Evolutionary conservation across 2,888 invertebrate species (phyloP).

Genomic region (Bibio marci): DNA sequence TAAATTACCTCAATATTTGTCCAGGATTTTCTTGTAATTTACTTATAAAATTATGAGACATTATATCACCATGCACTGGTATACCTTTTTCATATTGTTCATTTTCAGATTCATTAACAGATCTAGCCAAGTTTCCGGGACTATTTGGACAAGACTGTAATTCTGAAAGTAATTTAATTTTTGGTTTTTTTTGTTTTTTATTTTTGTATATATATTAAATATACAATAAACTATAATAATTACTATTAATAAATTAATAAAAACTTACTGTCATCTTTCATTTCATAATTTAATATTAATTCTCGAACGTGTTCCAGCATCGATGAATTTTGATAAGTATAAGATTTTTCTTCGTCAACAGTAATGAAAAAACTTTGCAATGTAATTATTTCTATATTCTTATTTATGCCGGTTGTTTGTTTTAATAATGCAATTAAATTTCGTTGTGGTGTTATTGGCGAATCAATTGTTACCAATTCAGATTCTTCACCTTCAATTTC

Average conservation of each 20-base stretch:
- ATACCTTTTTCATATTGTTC: slow-evolving; percentile 66
- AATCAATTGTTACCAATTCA: slow-evolving; percentile 59
- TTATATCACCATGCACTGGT: slow-evolving; percentile 65
- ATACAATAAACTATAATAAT: not conserved
- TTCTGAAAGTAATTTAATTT: slow-evolving; percentile 1
- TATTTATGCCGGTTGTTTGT: slow-evolving; percentile 33
- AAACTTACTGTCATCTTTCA: slow-evolving; percentile 25
- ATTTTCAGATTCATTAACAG: slow-evolving; percentile 18
- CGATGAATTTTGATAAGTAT: slow-evolving; percentile 23
- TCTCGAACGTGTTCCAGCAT: slow-evolving; percentile 42
- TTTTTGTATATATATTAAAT: too few species aligned
- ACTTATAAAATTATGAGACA: slow-evolving; percentile 64
- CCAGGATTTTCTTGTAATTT: slow-evolving; percentile 59
- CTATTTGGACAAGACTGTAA: slow-evolving; percentile 11
- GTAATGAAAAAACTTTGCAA: slow-evolving; percentile 36
- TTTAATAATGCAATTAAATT: slow-evolving; percentile 54
- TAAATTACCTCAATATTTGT: slow-evolving; percentile 59
- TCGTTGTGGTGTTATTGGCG: slow-evolving; percentile 50
- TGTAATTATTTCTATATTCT: slow-evolving; percentile 29
- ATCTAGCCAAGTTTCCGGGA: slow-evolving; percentile 14
- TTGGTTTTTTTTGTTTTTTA: too few species aligned
- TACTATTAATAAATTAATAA: not conserved
- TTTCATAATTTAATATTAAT: slow-evolving; percentile 42
- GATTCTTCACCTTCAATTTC: slow-evolving; percentile 73
- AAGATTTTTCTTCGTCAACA: slow-evolving; percentile 39